These are phyloP conservation scores for Thunnus thynnus DNA, from an alignment of 2,113 vertebrate genomes.

Conservation along the genomic window DNA sequence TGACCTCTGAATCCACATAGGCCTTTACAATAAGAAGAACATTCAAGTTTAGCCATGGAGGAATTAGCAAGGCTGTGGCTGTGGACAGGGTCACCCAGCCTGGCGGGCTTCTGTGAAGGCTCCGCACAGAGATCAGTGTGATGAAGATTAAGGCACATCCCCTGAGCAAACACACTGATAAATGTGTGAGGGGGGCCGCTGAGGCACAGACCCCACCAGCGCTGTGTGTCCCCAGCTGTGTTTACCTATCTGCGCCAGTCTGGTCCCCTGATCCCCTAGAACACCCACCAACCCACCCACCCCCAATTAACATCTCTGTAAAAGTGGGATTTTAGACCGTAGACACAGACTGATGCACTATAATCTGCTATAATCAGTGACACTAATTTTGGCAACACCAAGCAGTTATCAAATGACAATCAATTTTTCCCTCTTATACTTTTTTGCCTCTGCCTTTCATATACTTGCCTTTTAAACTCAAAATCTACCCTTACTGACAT, in stretches of 20 bases:
- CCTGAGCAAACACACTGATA: slow-evolving; percentile 81
- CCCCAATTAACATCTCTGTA: neutral
- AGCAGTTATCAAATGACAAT: too few species aligned
- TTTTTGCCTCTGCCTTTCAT: neutral
- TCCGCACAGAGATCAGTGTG: slow-evolving; percentile 55
- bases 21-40: slow-evolving; percentile 51
- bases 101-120: slow-evolving; percentile 49
- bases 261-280: slow-evolving; percentile 61
- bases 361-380: too few species aligned
- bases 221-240: slow-evolving; percentile 82
- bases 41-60: slow-evolving; percentile 63
- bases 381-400: too few species aligned
- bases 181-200: slow-evolving; percentile 63
- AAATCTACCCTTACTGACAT: too few species aligned
- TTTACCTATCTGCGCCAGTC: slow-evolving; percentile 74
- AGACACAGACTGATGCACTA: neutral
- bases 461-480: too few species aligned
- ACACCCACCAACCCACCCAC: slow-evolving; percentile 45
- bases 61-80: slow-evolving; percentile 61
- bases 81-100: slow-evolving; percentile 65
- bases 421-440: too few species aligned
- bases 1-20: slow-evolving; percentile 30
- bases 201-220: slow-evolving; percentile 57
- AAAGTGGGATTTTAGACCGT: neutral
- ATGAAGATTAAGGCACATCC: slow-evolving; percentile 82